Base-by-base conservation (phyloP, 92 coral and sea anemone genomes). In the Actinernus sp. region DNA sequence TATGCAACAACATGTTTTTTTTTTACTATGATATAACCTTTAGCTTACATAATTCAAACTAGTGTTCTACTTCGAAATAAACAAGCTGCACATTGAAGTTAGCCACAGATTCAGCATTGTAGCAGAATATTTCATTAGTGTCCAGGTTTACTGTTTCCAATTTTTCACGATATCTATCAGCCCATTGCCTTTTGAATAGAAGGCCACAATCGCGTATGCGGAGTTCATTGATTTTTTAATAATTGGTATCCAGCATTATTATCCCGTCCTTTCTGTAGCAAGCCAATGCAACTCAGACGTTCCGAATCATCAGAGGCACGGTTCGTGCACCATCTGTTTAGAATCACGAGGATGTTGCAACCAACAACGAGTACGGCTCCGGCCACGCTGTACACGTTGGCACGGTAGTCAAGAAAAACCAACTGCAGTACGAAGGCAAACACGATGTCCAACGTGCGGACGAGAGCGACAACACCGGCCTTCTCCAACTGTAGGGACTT, bases 361-460 rank as follows among this genome's bases (percentile, higher is more conserved):
- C 75, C 64, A 41, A 85, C 60, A 19, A 93, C 94, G 30, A 93
- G 56, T 23, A 75, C 56, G 43, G 98, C 98, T 20, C 98, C 98
- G 4, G 72, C 74, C 48, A 93, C 66, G 65, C 98, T 93, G 65
- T 82, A 93, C 26, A 75, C 55, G 74, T 79, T 86, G 14, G 98
- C 97, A 5, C 55, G 58, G 77, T 88, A 81, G 71, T 83, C 88
- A 33, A 93, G 82, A 76, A 93, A 93, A 26, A 87, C 73, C 62
- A 93, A 58, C 52, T 93, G 98, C 34, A 93, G 56, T 19, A 93
- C 71, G 40, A 93, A 93, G 39, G 98, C 98, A 21, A 93, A 83
- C 32, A 88, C 98, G 34, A 93, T 93, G 69, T 93, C 98, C 32
- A 93, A 75, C 12, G 94, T 93, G 20, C 98, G 91, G 46, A 93